Base-by-base conservation (phyloP, 2,797 vertebrate genomes). In the Tympanoctomys barrerae region DNA sequence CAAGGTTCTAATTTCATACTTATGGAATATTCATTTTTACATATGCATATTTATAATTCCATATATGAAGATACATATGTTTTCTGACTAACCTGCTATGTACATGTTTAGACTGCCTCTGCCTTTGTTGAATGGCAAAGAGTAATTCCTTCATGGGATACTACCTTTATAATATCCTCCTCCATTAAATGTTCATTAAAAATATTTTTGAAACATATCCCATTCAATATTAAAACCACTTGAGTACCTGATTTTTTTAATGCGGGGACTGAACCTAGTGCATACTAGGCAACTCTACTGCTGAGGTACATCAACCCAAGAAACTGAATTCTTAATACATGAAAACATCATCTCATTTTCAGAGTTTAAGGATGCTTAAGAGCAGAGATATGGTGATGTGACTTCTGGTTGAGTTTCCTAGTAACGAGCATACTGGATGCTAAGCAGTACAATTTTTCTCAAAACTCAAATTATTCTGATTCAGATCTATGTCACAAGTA, bases 271-370 rank as follows among this genome's bases (percentile, higher is more conserved):
- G 54, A 57, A 18, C 16, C 2, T 14, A 57, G 14, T 57, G 42
- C 39, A 73, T 7, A 73, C 39, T 42, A 26, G 71, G 39, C 39
- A 73, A 73, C 75, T 87, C 31, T n/a, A 68, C 18, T 24, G n/a
- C 31, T 70, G 24, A 80, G 75, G 21, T 79, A 70, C 1, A 61
- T 28, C 19, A 68, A 39, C 31, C 36, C 14, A 77, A 33, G 31
- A 57, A 81, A 90, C 11, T 57, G 39, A 54, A 64, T 49, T 71
- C 73, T 86, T 85, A 79, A 59, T 7, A 57, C 24, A 52, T 79
- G 64, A 90, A 95, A 94, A 78, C 13, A 85, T 21, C n/a, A 70
- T 78, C 26, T 94, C 49, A 68, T 80, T 81, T 33, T 88, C n/a
- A 90, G 36, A 12, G 33, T 33, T 42, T 71, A 5, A 62, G 42